Evolutionary conservation across 1,140 invertebrate species (phyloP).

Genomic region (Venustaconcha ellipsiformis): DNA sequence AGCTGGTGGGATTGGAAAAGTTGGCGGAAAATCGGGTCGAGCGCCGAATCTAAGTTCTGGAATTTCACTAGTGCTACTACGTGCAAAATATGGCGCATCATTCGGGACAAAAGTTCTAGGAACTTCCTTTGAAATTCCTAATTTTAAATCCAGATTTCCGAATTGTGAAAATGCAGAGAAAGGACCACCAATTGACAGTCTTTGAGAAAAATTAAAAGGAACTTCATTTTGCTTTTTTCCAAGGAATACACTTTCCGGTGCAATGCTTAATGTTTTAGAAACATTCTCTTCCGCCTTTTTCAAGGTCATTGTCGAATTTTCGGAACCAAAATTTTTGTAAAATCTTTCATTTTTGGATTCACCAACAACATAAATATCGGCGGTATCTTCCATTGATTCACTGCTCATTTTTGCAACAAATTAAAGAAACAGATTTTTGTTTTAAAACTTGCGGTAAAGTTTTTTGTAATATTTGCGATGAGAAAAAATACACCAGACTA

Average conservation of each 20-base stretch:
- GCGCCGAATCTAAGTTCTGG: background rate
- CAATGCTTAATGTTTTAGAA: background rate
- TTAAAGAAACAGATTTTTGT: too few species aligned
- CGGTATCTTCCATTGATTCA: too few species aligned
- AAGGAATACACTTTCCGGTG: background rate
- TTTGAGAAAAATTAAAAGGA: background rate
- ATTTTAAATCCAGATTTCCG: conserved; percentile 5
- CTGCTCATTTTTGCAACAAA: too few species aligned
- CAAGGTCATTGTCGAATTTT: background rate
- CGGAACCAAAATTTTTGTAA: background rate
- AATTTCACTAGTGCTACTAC: background rate
- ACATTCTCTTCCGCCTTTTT: background rate
- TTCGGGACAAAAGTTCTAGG: background rate
- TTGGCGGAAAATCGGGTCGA: background rate
- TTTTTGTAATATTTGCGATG: too few species aligned
- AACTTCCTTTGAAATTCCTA: background rate
- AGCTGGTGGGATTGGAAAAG: conserved; percentile 32
- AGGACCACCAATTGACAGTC: conserved; percentile 14
- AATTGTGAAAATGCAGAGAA: conserved; percentile 27
- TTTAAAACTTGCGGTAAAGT: too few species aligned
- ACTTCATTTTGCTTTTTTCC: background rate
- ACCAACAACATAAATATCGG: background rate
- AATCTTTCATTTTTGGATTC: background rate
- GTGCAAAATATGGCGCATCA: conserved; percentile 3
- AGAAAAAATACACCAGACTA: too few species aligned